Conservation (phyloP, 2,888 invertebrate genomes). For the Tribolium freemani region DNA sequence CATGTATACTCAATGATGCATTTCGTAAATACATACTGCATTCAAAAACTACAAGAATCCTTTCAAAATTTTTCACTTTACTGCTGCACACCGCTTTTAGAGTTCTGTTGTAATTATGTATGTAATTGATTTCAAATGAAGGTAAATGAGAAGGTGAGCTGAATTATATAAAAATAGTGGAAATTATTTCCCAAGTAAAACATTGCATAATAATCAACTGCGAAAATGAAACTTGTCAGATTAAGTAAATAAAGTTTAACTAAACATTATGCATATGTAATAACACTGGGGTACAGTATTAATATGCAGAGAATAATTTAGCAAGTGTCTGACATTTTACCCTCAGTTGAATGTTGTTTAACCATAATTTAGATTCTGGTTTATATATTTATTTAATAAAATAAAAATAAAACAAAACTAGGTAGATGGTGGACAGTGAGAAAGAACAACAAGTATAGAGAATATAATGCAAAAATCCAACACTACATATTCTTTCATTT, state of each 20-base stretch:
- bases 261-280: slow-evolving; percentile 6
- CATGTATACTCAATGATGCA: no score
- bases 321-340: not conserved
- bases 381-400: no score
- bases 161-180: slow-evolving; percentile 1
- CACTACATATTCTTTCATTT: no score
- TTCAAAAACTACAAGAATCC: no score
- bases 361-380: not conserved
- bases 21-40: no score
- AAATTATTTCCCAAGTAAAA: slow-evolving; percentile 14
- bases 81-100: not conserved
- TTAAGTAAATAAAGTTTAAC: slow-evolving; percentile 12
- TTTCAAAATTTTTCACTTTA: no score
- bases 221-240: slow-evolving; percentile 2
- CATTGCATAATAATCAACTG: not conserved
- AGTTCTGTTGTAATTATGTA: slow-evolving; percentile 9
- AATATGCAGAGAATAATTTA: slow-evolving; percentile 18
- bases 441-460: no score
- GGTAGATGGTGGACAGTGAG: no score
- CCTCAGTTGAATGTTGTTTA: not conserved
- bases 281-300: slow-evolving; percentile 1
- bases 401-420: no score
- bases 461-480: no score
- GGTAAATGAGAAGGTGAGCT: not conserved
- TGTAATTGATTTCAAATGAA: not conserved